Percentiles rank a stretch among this genome's conserved stretches.
Evolutionary conservation across 2,797 vertebrate species (phyloP).

Genomic region (Zalophus californianus): DNA sequence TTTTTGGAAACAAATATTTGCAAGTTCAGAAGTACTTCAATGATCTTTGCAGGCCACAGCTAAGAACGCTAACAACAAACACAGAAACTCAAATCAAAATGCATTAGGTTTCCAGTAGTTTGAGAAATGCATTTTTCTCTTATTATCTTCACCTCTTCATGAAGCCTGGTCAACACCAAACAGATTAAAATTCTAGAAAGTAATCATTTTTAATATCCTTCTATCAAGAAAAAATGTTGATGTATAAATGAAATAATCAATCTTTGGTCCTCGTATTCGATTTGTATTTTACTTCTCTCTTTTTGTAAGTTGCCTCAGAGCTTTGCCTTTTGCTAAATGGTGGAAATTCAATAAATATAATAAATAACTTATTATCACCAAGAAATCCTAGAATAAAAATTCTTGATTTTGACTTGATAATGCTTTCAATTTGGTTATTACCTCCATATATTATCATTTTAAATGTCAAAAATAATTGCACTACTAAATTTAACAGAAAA

Average conservation of each 20-base stretch:
- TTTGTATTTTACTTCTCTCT: not conserved
- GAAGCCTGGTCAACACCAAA: conserved; percentile 13
- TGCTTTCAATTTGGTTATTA: not conserved
- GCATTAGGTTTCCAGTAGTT: not conserved
- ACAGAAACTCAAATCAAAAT: not conserved
- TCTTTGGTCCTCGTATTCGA: not conserved
- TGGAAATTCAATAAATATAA: not conserved
- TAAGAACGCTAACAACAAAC: conserved; percentile 16
- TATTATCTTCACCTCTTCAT: not conserved
- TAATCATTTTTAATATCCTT: not conserved
- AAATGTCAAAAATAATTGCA: conserved; percentile 18
- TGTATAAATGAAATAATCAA: not conserved
- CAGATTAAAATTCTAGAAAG: conserved; percentile 31
- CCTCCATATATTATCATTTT: not conserved
- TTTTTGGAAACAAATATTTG: conserved; percentile 52
- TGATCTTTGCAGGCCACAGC: not conserved
- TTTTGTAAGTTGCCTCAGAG: not conserved
- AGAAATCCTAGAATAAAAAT: conserved; percentile 36
- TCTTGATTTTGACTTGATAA: not conserved
- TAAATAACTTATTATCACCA: not conserved
- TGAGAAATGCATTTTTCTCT: conserved; percentile 7
- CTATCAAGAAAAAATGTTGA: not conserved
- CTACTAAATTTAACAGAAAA: not conserved
- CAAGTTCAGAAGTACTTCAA: conserved; percentile 40
- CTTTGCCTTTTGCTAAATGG: not conserved